Evolutionary conservation across 2,113 vertebrate species (phyloP).

Genomic region (Siniperca chuatsi): DNA sequence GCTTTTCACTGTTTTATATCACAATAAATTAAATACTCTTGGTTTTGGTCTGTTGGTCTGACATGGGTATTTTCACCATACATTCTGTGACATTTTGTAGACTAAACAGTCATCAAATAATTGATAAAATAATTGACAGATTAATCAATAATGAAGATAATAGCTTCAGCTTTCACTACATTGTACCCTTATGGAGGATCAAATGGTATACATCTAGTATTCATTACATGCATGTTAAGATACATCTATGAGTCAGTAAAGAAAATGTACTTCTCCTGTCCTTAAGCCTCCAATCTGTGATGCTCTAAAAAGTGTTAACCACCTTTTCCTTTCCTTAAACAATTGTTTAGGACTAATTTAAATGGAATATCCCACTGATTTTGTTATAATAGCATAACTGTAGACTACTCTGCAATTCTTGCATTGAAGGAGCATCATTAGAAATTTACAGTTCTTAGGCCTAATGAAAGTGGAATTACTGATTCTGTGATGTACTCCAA

Average conservation of each 20-base stretch:
- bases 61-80: not conserved
- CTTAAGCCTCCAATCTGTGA: not conserved
- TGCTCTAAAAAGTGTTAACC: not conserved
- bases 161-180: too few relatives aligned
- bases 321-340: slow-evolving; percentile 6
- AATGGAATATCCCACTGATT: slow-evolving; percentile 6
- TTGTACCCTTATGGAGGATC: not conserved
- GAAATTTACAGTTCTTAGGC: slow-evolving; percentile 32
- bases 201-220: not conserved
- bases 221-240: not conserved
- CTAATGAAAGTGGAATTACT: slow-evolving; percentile 51
- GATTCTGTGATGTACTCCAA: slow-evolving; percentile 49
- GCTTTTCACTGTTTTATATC: too few relatives aligned
- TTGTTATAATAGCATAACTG: not conserved
- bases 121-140: not conserved
- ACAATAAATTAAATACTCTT: not conserved
- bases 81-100: not conserved
- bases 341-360: not conserved
- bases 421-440: slow-evolving; percentile 22
- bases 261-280: not conserved
- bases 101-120: not conserved
- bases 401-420: slow-evolving; percentile 4
- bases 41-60: not conserved
- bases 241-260: not conserved
- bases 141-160: not conserved